Base-by-base conservation (phyloP, 2,113 vertebrate species). In the Pleuronectes platessa region DNA sequence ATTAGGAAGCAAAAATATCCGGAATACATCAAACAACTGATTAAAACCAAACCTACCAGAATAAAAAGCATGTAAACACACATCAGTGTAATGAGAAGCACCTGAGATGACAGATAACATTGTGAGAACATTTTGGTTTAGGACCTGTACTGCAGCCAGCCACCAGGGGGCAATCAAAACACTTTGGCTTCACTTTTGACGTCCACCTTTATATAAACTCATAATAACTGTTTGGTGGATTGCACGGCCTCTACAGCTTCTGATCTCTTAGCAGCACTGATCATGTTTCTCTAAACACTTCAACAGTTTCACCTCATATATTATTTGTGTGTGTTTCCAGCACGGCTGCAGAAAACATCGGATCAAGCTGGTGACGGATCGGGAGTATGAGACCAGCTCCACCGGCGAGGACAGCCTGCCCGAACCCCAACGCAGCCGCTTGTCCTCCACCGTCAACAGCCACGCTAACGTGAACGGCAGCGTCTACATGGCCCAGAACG, bases 401-500 rank as follows among this genome's bases (percentile, higher is more conserved):
- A 92, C 96, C 0, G 97, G 97, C 15, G 97, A 98, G 72, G 98
- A 99, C 79, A 97, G 96, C 5, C 85, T 93, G 45, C 89, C 95
- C 0, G 97, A 98, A 35, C 75, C 92, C 47, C 96, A 96, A 62
- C 94, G 95, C 70, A 94, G 26, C 75, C 95, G 95, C 23, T 65
- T 94, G 2, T 78, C 88, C 56, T 84, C 88, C 61, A 91, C 87
- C 6, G 70, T 94, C 0, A 92, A 79, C 49, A 89, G 92, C 87
- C 96, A 96, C 21, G 78, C 90, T 40, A 96, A 91, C 0, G 55
- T 95, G 61, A 98, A 96, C 0, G 95, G 97, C 45, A 96, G 94
- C 79, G 66, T 99, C 72, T 99, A 98, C 75, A 91, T 98, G 49
- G 95, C 97, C 0, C 98, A 98, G 92, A 99, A 99, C 0, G 97